Percentiles rank a stretch among this genome's conserved stretches.
phyloP scores from a whole-genome alignment of 2,888 invertebrate species.

The Watsonalla binaria region DNA sequence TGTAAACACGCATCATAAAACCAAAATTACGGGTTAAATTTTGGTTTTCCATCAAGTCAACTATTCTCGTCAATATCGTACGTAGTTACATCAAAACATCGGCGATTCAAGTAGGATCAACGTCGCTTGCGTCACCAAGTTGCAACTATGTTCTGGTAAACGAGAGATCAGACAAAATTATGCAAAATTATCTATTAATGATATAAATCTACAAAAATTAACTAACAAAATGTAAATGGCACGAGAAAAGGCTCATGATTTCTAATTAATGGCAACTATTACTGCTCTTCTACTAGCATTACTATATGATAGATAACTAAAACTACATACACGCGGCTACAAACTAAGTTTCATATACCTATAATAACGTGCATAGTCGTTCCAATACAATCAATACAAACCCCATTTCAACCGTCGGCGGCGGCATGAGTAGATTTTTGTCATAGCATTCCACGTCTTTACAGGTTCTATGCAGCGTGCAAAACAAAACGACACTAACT shows the following conservation, averaged over 20 bases:
- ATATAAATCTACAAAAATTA: too few species aligned
- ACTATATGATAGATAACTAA: background rate
- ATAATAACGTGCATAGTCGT: background rate
- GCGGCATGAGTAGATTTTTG: slow-evolving; percentile 56
- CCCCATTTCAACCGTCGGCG: slow-evolving; percentile 65
- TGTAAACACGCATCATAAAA: too few species aligned
- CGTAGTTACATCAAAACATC: too few species aligned
- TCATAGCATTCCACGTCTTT: slow-evolving; percentile 57
- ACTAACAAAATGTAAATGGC: too few species aligned
- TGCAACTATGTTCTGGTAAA: too few species aligned
- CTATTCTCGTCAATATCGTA: too few species aligned
- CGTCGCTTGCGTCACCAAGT: too few species aligned
- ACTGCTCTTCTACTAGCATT: background rate
- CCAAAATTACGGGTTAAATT: too few species aligned
- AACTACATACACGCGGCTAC: background rate
- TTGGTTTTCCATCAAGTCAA: too few species aligned
- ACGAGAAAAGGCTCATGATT: too few species aligned
- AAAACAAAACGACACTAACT: slow-evolving; percentile 67
- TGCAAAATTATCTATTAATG: background rate
- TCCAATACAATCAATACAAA: slow-evolving; percentile 43
- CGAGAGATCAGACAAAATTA: too few species aligned
- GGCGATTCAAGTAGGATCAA: too few species aligned
- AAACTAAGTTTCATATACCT: background rate
- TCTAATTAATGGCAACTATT: background rate
- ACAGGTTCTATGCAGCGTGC: slow-evolving; percentile 71